phyloP scores from a whole-genome alignment of 2,888 invertebrate species.

The Arctia plantaginis region DNA sequence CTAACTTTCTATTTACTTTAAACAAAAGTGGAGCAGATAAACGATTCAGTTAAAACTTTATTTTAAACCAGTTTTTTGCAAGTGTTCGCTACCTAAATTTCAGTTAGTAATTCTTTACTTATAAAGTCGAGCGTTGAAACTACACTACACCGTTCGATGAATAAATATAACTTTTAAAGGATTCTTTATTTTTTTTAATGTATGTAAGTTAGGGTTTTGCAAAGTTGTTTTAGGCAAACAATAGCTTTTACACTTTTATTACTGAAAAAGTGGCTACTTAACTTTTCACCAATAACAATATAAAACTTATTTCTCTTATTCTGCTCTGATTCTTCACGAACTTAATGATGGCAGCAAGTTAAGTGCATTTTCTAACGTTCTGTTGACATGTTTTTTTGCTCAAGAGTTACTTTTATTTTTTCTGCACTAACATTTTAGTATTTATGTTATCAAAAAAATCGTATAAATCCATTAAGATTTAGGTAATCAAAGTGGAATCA shows the following conservation, averaged over 20 bases:
- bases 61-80: conserved; percentile 9
- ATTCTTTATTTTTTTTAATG: background rate
- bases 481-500: no score
- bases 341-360: no score
- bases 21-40: conserved; percentile 24
- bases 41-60: conserved; percentile 26
- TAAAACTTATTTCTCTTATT: background rate
- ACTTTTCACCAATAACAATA: no score
- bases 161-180: background rate
- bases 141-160: background rate
- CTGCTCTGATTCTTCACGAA: background rate
- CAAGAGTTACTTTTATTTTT: background rate
- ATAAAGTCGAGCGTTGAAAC: conserved; percentile 4
- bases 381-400: background rate
- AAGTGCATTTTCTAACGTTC: no score
- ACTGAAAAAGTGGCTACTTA: background rate
- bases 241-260: background rate
- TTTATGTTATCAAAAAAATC: background rate
- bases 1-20: conserved; percentile 23
- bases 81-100: background rate
- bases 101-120: background rate
- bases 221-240: background rate
- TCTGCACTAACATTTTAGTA: background rate
- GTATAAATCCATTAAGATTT: background rate
- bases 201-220: background rate